Conservation (phyloP, 2,113 vertebrate species). For the Rostratula benghalensis region DNA sequence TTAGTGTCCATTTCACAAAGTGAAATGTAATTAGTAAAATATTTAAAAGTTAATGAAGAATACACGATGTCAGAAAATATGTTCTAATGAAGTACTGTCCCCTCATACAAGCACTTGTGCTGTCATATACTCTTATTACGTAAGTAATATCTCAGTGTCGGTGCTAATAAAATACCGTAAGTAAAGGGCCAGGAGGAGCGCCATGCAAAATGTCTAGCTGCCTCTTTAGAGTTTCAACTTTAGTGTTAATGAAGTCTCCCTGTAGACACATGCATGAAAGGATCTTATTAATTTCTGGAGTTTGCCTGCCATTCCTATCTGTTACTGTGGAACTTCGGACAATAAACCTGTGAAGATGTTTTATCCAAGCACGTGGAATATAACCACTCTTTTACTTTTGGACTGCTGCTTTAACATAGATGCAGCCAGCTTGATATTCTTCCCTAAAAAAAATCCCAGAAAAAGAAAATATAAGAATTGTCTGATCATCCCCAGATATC, state of each 20-base stretch:
- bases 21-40: conserved; percentile 63
- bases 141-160: neutral
- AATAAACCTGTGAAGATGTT: neutral
- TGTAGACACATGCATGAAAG: neutral
- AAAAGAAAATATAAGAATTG: neutral
- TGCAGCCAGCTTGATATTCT: neutral
- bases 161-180: neutral
- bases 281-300: neutral
- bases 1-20: conserved; percentile 53
- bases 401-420: neutral
- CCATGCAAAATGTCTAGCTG: neutral
- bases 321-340: neutral
- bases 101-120: conserved; percentile 25
- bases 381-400: neutral
- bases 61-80: conserved; percentile 5
- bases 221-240: neutral
- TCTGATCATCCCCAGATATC: conserved; percentile 31
- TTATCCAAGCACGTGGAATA: neutral
- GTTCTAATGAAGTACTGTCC: conserved; percentile 9
- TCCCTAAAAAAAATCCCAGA: neutral
- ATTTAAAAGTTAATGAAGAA: conserved; percentile 65
- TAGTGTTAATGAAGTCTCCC: neutral
- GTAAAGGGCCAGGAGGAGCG: neutral
- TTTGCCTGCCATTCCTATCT: neutral
- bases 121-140: neutral